phyloP scores from a whole-genome alignment of 2,113 vertebrate species.

The Orientallactaga bullata region DNA sequence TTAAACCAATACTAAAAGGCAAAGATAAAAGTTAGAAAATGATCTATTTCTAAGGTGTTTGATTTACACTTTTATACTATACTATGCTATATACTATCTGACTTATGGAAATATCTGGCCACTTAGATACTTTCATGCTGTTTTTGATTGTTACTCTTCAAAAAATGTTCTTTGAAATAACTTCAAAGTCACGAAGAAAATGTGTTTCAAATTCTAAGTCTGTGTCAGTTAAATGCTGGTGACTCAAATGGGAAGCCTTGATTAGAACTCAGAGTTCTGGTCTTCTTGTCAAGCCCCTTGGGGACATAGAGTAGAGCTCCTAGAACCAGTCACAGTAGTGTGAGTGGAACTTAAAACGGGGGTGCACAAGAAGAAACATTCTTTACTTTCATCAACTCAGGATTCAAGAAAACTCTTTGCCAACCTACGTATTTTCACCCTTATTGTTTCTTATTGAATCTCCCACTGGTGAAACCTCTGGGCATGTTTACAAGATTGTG shows the following conservation, averaged over 20 bases:
- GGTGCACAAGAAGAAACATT: not conserved
- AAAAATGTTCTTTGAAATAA: not conserved
- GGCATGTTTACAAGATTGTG: conserved; percentile 47
- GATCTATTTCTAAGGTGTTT: conserved; percentile 4
- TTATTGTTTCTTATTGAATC: conserved; percentile 10
- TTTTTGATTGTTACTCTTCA: not conserved
- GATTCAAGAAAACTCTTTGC: conserved; percentile 39
- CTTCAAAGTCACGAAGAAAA: conserved; percentile 43
- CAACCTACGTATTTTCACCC: conserved; percentile 1
- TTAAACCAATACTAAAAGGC: not conserved
- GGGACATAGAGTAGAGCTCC: not conserved
- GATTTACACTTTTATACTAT: conserved; percentile 1
- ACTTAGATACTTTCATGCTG: not conserved
- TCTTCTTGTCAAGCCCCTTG: not conserved
- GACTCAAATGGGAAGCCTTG: not conserved
- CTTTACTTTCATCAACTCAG: conserved; percentile 27
- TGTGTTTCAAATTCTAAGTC: conserved; percentile 27
- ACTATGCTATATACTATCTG: not conserved
- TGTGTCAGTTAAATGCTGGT: not conserved
- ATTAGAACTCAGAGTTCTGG: conserved; percentile 40
- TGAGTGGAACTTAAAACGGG: not conserved
- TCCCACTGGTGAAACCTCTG: conserved; percentile 42
- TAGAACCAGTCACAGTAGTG: not conserved
- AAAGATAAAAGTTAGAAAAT: conserved; percentile 32
- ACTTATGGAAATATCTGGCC: conserved; percentile 8